phyloP scores from a whole-genome alignment of 2,888 invertebrate species.

The Leptinotarsa rubiginosa region DNA sequence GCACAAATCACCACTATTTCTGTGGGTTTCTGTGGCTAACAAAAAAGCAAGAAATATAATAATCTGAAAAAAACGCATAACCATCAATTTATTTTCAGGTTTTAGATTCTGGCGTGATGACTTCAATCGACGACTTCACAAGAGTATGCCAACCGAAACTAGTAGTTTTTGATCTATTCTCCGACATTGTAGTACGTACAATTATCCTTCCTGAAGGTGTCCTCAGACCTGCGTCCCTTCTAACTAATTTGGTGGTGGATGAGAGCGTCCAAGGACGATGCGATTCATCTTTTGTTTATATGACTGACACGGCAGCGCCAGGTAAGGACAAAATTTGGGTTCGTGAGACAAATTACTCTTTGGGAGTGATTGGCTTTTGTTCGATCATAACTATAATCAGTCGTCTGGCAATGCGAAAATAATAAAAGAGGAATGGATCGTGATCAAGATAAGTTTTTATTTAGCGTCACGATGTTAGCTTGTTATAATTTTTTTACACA shows the following conservation, averaged over 20 bases:
- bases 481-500: background rate
- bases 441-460: background rate
- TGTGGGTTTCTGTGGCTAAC: background rate
- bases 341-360: constrained; percentile 14
- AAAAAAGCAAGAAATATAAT: background rate
- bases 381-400: constrained; percentile 1
- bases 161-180: constrained; percentile 81
- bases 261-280: constrained; percentile 76
- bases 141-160: constrained; percentile 83
- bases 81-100: constrained; percentile 71
- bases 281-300: constrained; percentile 83
- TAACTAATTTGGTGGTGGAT: constrained; percentile 84
- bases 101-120: constrained; percentile 81
- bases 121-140: constrained; percentile 77
- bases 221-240: constrained; percentile 78
- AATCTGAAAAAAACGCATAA: background rate
- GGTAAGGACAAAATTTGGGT: constrained; percentile 66
- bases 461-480: background rate
- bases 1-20: too few species aligned
- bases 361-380: background rate
- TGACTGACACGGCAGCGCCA: constrained; percentile 84
- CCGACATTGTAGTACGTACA: constrained; percentile 76
- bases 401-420: background rate
- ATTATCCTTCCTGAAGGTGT: constrained; percentile 82
- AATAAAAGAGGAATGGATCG: background rate